Percentiles rank a stretch among this genome's conserved stretches.
These are phyloP conservation scores for Hydrolagus colliei DNA, from an alignment of 2,797 vertebrate genomes.

Conservation along the genomic window DNA sequence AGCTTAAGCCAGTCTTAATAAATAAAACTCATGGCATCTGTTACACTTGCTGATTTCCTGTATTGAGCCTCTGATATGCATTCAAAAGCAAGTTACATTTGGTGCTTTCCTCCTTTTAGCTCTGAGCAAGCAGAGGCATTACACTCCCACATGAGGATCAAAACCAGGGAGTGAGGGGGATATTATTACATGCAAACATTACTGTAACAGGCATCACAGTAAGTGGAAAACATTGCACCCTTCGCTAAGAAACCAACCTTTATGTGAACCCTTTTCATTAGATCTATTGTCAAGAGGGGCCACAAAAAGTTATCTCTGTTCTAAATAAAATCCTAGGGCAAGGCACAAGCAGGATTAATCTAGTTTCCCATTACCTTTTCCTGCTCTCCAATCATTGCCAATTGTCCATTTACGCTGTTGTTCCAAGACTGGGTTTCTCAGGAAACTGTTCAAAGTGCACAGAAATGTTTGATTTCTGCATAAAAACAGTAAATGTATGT, in stretches of 20 bases:
- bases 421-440: not conserved
- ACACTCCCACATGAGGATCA: not conserved
- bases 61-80: not conserved
- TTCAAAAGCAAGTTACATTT: not conserved
- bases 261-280: constrained; percentile 1
- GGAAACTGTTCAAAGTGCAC: not conserved
- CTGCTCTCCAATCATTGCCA: not conserved
- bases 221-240: not conserved
- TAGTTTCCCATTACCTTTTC: not conserved
- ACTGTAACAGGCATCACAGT: not conserved
- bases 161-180: not conserved
- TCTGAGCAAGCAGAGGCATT: not conserved
- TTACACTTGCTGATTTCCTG: not conserved
- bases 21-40: not conserved
- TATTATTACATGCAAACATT: not conserved
- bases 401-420: not conserved
- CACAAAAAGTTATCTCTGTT: not conserved
- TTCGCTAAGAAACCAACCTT: not conserved
- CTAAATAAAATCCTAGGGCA: not conserved
- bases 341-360: not conserved
- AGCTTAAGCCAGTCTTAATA: not conserved
- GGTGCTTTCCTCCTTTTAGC: not conserved
- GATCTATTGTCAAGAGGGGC: not conserved
- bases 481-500: not conserved
- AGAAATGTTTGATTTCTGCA: not conserved